Conservation (phyloP, 2,797 vertebrate species). For the Gymnoscopelus microlampas region DNA sequence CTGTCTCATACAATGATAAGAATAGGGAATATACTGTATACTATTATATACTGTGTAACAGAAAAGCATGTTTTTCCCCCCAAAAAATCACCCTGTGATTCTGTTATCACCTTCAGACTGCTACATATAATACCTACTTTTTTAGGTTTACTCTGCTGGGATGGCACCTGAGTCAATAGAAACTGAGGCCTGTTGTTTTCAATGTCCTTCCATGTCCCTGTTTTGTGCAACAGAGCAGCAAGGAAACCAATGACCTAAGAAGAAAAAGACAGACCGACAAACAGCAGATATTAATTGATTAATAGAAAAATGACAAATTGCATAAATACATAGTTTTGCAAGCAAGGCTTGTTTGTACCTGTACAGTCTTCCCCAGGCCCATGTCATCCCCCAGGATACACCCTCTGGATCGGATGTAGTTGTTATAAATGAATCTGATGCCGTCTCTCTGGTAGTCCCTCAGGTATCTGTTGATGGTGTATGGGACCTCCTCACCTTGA, state of each 20-base stretch:
- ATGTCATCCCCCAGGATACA: constrained; percentile 98
- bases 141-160: constrained; percentile 65
- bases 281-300: neutral
- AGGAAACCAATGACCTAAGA: constrained; percentile 93
- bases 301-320: neutral
- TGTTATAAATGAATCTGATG: constrained; percentile 87
- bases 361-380: constrained; percentile 97
- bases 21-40: too few relatives aligned
- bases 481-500: constrained; percentile 83
- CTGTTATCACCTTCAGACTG: neutral
- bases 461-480: constrained; percentile 95
- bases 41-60: too few relatives aligned
- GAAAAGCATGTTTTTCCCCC: too few relatives aligned
- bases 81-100: too few relatives aligned
- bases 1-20: too few relatives aligned
- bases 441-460: constrained; percentile 95
- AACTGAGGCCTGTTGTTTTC: constrained; percentile 95
- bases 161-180: constrained; percentile 84
- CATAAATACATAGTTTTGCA: neutral
- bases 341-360: constrained; percentile 79
- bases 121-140: constrained; percentile 78
- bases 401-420: constrained; percentile 83
- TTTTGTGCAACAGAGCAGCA: constrained; percentile 92
- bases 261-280: neutral
- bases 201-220: constrained; percentile 91